Evolutionary conservation across 2,797 vertebrate species (phyloP).

Genomic region (Pelobates cultripes): DNA sequence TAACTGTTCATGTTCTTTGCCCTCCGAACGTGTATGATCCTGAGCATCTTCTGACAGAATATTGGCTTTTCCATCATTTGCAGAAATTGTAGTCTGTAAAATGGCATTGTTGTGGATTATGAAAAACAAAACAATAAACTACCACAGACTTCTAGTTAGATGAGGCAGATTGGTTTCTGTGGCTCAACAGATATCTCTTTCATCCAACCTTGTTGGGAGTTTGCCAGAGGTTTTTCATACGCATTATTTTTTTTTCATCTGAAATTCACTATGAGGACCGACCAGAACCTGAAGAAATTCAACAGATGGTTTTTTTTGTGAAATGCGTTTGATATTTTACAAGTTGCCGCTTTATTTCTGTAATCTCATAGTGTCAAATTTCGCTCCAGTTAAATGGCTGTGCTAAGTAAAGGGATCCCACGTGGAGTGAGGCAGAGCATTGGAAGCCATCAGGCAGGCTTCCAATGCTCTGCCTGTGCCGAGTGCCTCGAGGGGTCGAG

Average conservation of each 20-base stretch:
- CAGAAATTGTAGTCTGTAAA: slow-evolving; percentile 20
- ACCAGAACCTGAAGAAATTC: background rate
- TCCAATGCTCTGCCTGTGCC: too few relatives aligned
- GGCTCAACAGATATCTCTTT: slow-evolving; percentile 35
- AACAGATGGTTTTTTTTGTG: too few relatives aligned
- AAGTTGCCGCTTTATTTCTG: too few relatives aligned
- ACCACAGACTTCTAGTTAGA: slow-evolving; percentile 34
- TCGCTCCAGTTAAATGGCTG: too few relatives aligned
- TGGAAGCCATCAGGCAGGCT: too few relatives aligned
- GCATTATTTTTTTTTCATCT: slow-evolving; percentile 4
- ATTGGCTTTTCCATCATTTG: slow-evolving; percentile 14
- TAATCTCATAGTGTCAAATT: too few relatives aligned
- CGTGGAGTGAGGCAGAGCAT: too few relatives aligned
- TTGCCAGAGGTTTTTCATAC: slow-evolving; percentile 9
- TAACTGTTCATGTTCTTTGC: background rate
- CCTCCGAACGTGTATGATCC: slow-evolving; percentile 54
- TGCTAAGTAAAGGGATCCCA: too few relatives aligned
- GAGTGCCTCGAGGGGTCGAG: too few relatives aligned
- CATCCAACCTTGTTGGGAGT: slow-evolving; percentile 13
- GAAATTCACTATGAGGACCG: slow-evolving; percentile 10
- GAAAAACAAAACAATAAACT: slow-evolving; percentile 26
- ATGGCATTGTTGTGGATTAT: slow-evolving; percentile 47
- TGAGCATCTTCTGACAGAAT: slow-evolving; percentile 23
- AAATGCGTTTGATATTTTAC: too few relatives aligned
- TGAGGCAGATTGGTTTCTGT: slow-evolving; percentile 12